phyloP scores from a whole-genome alignment of 2,113 vertebrate species.

The Psettodes erumei region DNA sequence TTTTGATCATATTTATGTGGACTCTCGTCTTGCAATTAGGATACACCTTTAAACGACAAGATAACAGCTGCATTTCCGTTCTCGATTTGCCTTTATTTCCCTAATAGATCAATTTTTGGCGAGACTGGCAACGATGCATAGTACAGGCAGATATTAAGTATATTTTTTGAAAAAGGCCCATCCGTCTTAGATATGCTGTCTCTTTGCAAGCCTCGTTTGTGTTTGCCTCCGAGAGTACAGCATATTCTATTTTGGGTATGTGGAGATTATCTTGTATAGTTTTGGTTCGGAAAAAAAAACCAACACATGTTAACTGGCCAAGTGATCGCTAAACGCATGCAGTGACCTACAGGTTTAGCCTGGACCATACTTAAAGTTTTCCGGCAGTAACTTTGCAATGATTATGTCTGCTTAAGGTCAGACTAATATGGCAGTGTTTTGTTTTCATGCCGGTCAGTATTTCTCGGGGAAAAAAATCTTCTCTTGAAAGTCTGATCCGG shows the following conservation, averaged over 20 bases:
- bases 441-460: constrained; percentile 59
- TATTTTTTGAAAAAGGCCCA: constrained; percentile 27
- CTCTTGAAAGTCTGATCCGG: constrained; percentile 57
- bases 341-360: constrained; percentile 46
- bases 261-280: constrained; percentile 19
- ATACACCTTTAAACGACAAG: constrained; percentile 45
- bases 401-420: constrained; percentile 55
- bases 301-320: constrained; percentile 30
- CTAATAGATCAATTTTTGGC: constrained; percentile 27
- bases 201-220: constrained; percentile 16
- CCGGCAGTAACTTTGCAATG: constrained; percentile 37
- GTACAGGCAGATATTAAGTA: constrained; percentile 3
- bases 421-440: constrained; percentile 48
- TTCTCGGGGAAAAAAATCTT: constrained; percentile 36
- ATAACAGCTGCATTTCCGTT: constrained; percentile 41
- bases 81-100: constrained; percentile 32
- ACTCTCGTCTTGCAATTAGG: constrained; percentile 27
- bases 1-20: constrained; percentile 29
- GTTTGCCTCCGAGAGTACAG: constrained; percentile 23
- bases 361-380: constrained; percentile 48
- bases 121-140: constrained; percentile 19
- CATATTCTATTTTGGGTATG: constrained; percentile 12
- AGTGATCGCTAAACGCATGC: constrained; percentile 42
- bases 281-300: constrained; percentile 22
- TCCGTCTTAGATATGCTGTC: constrained; percentile 12